These are phyloP conservation scores for Corythornis cristatus DNA, from an alignment of 2,113 vertebrate species.

Conservation along the genomic window DNA sequence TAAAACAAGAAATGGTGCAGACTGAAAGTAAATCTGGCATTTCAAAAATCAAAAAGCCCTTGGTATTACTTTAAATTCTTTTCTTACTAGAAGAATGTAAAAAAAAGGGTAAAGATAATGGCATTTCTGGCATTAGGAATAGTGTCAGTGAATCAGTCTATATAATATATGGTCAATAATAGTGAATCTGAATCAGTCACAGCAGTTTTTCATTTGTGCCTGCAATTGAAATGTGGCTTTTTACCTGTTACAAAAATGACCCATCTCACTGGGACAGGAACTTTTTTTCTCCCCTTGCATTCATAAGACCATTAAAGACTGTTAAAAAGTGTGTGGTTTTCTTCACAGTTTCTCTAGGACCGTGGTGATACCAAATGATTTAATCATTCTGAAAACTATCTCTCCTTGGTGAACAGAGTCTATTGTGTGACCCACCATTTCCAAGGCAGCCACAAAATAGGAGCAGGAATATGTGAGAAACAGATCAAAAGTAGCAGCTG, in stretches of 20 bases:
- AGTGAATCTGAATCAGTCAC: neutral
- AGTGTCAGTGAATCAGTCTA: neutral
- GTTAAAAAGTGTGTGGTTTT: neutral
- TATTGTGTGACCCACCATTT: neutral
- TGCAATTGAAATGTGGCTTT: neutral
- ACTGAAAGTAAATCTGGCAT: neutral
- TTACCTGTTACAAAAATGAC: neutral
- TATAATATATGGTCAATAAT: no score
- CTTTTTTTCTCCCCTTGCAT: neutral
- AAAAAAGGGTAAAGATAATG: neutral
- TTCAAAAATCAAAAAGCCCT: neutral
- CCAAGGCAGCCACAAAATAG: neutral
- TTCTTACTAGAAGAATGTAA: neutral
- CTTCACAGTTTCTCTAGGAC: neutral
- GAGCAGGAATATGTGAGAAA: neutral
- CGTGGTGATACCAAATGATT: neutral
- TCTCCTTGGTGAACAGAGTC: neutral
- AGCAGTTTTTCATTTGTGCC: neutral
- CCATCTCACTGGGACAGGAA: neutral
- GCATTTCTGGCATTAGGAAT: neutral
- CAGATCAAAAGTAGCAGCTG: neutral
- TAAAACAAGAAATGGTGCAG: neutral
- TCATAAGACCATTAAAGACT: neutral
- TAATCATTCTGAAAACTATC: neutral
- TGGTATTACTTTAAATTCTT: neutral